phyloP scores from a whole-genome alignment of 2,888 invertebrate species.

The Thumatha senex region DNA sequence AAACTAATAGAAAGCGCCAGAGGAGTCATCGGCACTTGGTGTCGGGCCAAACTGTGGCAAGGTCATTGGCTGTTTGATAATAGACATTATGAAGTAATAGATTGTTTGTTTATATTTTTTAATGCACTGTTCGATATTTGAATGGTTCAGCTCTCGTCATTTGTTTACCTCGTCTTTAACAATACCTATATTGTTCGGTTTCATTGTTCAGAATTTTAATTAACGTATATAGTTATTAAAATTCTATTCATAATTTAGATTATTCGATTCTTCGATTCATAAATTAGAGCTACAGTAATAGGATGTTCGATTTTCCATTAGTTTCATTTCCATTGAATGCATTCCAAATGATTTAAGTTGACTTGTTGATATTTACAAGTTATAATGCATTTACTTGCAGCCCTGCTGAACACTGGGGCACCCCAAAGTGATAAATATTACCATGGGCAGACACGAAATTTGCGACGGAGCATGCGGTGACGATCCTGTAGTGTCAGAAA shows the following conservation, averaged over 20 bases:
- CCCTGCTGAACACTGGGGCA: too few relatives aligned
- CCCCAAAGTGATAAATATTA: too few relatives aligned
- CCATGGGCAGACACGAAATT: too few relatives aligned
- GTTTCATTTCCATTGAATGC: too few relatives aligned
- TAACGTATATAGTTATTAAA: too few relatives aligned
- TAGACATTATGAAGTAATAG: conserved; percentile 69
- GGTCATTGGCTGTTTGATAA: conserved; percentile 75
- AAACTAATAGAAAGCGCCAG: conserved; percentile 73
- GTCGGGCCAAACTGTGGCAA: conserved; percentile 75
- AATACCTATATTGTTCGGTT: not conserved
- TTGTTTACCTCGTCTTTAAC: not conserved
- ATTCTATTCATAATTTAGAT: too few relatives aligned
- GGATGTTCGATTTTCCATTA: too few relatives aligned
- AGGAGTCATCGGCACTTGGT: conserved; percentile 77
- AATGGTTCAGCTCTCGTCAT: not conserved
- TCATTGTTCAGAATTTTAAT: conserved; percentile 1
- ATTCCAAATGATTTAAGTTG: too few relatives aligned
- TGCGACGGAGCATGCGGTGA: too few relatives aligned
- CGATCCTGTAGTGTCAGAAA: too few relatives aligned
- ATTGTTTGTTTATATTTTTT: conserved; percentile 76
- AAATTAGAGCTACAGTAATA: not conserved
- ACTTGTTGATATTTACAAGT: too few relatives aligned
- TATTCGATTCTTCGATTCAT: not conserved
- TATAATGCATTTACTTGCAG: too few relatives aligned
- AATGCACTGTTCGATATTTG: conserved; percentile 11